A percentile compares a stretch with the other conserved stretches of the same genome.
These are phyloP conservation scores for Urosaurus nigricauda DNA, from an alignment of 2,797 vertebrate species.

Conservation along the genomic window DNA sequence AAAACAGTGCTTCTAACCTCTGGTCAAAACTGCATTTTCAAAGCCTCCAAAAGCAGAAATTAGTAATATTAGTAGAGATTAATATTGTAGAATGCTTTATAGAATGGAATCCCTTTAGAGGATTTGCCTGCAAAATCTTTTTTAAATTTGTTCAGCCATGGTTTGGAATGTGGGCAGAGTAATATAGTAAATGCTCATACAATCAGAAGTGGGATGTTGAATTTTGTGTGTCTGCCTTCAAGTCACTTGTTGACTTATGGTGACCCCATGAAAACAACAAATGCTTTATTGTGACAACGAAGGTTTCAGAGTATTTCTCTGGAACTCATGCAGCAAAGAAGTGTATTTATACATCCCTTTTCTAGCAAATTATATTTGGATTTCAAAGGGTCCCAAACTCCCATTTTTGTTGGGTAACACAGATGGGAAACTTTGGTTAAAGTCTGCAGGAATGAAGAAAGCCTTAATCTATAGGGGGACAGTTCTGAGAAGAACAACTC, in stretches of 20 bases:
- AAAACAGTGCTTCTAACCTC: no score
- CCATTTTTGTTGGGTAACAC: background rate
- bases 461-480: constrained; percentile 13
- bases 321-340: background rate
- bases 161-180: background rate
- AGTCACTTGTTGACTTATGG: no score
- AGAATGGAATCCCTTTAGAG: background rate
- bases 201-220: background rate
- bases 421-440: constrained; percentile 37
- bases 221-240: no score
- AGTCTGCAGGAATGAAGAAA: constrained; percentile 30
- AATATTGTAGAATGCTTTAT: background rate
- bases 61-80: background rate
- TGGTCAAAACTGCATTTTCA: background rate
- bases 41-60: background rate
- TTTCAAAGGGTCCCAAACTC: constrained; percentile 46
- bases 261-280: no score
- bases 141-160: background rate
- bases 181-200: background rate
- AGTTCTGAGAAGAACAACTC: constrained; percentile 24
- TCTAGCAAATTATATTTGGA: constrained; percentile 50
- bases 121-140: background rate
- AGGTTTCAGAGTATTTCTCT: background rate
- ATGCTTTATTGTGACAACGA: background rate
- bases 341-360: background rate